Conservation (phyloP, 1,140 invertebrate species). For the Achatina immaculata region DNA sequence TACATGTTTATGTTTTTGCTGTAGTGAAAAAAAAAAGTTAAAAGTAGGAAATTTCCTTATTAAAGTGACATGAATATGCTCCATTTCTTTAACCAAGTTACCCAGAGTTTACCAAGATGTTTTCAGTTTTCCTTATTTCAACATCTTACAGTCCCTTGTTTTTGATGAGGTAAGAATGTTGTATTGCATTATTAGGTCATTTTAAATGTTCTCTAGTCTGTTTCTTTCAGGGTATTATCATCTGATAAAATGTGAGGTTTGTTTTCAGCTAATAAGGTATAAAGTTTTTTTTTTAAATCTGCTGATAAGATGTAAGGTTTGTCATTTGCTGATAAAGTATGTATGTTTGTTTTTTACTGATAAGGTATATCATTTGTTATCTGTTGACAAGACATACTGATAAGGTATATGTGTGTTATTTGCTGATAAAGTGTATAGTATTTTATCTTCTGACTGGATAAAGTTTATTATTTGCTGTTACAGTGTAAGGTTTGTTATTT, state of each 20-base stretch:
- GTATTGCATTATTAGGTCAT: not conserved
- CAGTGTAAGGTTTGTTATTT: too few relatives aligned
- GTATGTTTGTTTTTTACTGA: not conserved
- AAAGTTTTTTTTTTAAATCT: not conserved
- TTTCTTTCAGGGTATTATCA: not conserved
- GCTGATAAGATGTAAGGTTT: not conserved
- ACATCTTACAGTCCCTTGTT: slow-evolving; percentile 80
- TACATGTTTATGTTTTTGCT: not conserved
- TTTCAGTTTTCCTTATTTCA: slow-evolving; percentile 80
- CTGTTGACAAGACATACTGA: too few relatives aligned
- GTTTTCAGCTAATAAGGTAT: not conserved
- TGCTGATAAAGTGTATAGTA: too few relatives aligned
- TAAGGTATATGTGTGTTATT: too few relatives aligned
- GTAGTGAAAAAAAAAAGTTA: not conserved
- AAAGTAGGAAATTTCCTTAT: slow-evolving; percentile 19
- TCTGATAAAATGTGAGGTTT: not conserved
- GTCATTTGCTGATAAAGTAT: not conserved
- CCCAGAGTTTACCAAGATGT: slow-evolving; percentile 74
- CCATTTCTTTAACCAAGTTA: slow-evolving; percentile 33
- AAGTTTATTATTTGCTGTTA: too few relatives aligned
- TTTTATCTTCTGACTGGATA: too few relatives aligned
- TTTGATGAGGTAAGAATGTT: slow-evolving; percentile 77
- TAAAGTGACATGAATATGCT: not conserved
- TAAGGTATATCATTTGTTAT: too few relatives aligned
- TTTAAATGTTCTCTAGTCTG: not conserved